These are phyloP conservation scores for Callinectes sapidus DNA, from an alignment of 2,888 invertebrate genomes.

Conservation along the genomic window DNA sequence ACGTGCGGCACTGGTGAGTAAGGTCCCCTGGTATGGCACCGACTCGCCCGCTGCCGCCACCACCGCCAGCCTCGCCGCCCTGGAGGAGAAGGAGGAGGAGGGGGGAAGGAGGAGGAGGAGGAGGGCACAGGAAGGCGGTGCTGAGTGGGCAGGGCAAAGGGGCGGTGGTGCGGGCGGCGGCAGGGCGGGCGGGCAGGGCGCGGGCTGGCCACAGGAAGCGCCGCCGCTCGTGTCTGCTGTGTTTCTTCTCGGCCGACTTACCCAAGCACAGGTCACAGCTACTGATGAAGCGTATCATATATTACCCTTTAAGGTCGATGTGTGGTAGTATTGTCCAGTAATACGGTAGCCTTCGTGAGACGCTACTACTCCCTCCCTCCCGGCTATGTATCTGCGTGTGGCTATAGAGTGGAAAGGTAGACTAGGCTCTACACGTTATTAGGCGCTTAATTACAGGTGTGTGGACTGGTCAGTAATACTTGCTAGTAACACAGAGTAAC, in stretches of 20 bases:
- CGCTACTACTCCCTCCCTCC: slow-evolving; percentile 28
- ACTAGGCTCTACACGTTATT: slow-evolving; percentile 7
- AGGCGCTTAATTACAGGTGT: slow-evolving; percentile 34
- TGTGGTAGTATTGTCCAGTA: slow-evolving; percentile 34
- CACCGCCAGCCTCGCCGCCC: neutral
- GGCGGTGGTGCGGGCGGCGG: neutral
- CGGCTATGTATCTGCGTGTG: neutral
- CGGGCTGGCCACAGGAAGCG: neutral
- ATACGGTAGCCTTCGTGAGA: neutral
- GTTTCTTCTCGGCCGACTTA: slow-evolving; percentile 2
- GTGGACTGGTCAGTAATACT: slow-evolving; percentile 32
- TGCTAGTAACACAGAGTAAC: slow-evolving; percentile 31
- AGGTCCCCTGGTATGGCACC: neutral
- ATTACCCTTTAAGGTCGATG: slow-evolving; percentile 43
- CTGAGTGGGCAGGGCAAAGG: neutral
- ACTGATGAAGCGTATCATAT: slow-evolving; percentile 34
- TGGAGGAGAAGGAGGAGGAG: neutral
- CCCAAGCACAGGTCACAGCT: slow-evolving; percentile 26
- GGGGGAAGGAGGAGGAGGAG: slow-evolving; percentile 6
- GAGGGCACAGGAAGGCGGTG: neutral
- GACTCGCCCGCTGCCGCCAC: neutral
- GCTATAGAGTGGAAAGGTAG: neutral
- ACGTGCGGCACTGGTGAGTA: neutral
- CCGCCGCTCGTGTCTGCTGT: neutral
- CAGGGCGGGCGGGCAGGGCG: neutral